Percentiles rank a stretch among this genome's conserved stretches.
Evolutionary conservation across 2,113 vertebrate genomes (phyloP).

Genomic region (Lampris incognitus): DNA sequence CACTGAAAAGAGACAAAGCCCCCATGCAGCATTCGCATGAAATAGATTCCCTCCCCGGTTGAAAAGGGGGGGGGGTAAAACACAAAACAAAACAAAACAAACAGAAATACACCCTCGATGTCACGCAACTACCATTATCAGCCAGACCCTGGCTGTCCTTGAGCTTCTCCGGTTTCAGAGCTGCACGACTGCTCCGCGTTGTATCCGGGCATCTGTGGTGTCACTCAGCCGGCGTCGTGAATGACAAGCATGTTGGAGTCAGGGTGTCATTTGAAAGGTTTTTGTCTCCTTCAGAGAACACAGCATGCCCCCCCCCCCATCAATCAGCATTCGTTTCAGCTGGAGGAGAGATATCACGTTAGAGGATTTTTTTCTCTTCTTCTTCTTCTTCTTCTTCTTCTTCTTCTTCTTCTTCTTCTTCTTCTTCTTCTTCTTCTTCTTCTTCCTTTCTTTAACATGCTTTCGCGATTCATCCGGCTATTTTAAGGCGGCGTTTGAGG

Average conservation of each 20-base stretch:
- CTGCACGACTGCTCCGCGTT: slow-evolving; percentile 2
- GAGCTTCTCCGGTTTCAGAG: not conserved
- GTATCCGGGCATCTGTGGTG: slow-evolving; percentile 1
- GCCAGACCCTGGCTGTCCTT: not conserved
- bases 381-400: too few relatives aligned
- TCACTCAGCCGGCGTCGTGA: slow-evolving; percentile 4
- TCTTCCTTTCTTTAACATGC: slow-evolving; percentile 22
- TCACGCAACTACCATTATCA: slow-evolving; percentile 3
- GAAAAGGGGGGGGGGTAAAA: not conserved
- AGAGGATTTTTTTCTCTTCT: too few relatives aligned
- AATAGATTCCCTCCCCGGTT: slow-evolving; percentile 28
- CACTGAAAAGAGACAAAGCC: slow-evolving; percentile 36
- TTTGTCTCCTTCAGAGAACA: too few relatives aligned
- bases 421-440: too few relatives aligned
- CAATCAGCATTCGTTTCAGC: too few relatives aligned
- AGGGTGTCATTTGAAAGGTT: too few relatives aligned
- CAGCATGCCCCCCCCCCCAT: too few relatives aligned
- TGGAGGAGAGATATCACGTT: too few relatives aligned
- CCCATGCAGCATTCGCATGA: slow-evolving; percentile 27
- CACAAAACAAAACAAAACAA: slow-evolving; percentile 3
- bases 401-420: too few relatives aligned
- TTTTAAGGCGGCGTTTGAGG: slow-evolving; percentile 8
- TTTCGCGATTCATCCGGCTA: slow-evolving; percentile 41
- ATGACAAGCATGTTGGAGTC: not conserved
- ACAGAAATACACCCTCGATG: not conserved